Evolutionary conservation across 1,140 invertebrate species (phyloP), one percentile per base, ranked within the genome.

Genomic region (Gonioctena quinquepunctata): DNA sequence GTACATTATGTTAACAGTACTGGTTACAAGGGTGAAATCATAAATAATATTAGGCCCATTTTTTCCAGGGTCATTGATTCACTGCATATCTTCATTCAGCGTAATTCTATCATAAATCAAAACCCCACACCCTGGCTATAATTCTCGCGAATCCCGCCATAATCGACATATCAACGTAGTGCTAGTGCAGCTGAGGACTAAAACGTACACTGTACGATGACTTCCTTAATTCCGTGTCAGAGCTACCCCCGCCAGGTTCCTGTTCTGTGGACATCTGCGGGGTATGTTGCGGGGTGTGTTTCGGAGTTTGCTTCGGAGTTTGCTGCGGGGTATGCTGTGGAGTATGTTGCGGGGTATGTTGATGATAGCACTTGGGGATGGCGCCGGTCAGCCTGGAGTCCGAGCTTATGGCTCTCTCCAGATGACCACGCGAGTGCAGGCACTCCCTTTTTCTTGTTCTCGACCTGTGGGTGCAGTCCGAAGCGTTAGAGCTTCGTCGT

Each of bases 401-500:
- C 5, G 81, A 80, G 68, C 81, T 82, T 11, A 81, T 81, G 7
- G 81, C 79, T 19, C 81, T 63, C 70, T 82, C 81, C 48, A 82
- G 68, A 18, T 70, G 68, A 19, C 78, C 80, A 23, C 79, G 72
- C 1, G 68, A 60, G 19, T 76, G 75, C 8, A 66, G 68, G 64
- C 74, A 74, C n/a, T 81, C 77, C 60, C 78, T 65, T 59, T 74
- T 71, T 64, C 77, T 68, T 18, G 74, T 62, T 21, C 81, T 76
- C 3, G 78, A 71, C 23, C 79, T 67, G 22, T 79, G 78, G 21
- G 80, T 77, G 21, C 76, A 80, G 59, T 83, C 83, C 11, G 83
- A 83, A 5, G 82, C 78, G 56, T 83, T 82, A 0, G 83, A 83
- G 66, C 79, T 83, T 7, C 81, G 62, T 48, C 81, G 28, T 42